phyloP scores from a whole-genome alignment of 1,140 invertebrate species.

The Tribolium madens region DNA sequence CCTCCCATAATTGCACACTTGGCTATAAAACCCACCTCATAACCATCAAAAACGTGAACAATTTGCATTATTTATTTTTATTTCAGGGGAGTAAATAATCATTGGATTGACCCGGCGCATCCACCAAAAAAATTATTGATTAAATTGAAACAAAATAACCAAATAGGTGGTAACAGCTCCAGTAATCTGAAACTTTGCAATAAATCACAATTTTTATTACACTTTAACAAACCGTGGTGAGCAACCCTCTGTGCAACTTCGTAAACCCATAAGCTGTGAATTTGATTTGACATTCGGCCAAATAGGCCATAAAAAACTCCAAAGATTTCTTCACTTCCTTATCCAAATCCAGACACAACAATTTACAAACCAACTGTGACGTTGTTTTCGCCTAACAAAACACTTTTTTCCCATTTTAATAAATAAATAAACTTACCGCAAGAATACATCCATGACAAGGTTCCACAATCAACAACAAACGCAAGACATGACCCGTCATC shows the following conservation, averaged over 20 bases:
- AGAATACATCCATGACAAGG: slow-evolving; percentile 20
- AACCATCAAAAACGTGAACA: no score
- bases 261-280: not conserved
- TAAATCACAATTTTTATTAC: not conserved
- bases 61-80: no score
- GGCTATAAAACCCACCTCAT: no score
- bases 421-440: not conserved
- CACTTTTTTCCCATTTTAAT: not conserved
- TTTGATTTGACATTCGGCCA: slow-evolving; percentile 4
- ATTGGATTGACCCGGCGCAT: no score
- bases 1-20: no score
- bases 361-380: not conserved
- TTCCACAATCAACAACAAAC: slow-evolving; percentile 27
- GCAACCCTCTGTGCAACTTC: not conserved
- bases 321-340: slow-evolving; percentile 3
- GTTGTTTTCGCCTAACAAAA: not conserved
- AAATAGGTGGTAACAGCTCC: slow-evolving; percentile 18
- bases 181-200: not conserved
- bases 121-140: not conserved
- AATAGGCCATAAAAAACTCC: slow-evolving; percentile 6
- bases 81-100: no score
- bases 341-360: not conserved
- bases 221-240: not conserved
- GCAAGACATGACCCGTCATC: slow-evolving; percentile 20
- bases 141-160: slow-evolving; percentile 28